A percentile compares a stretch with the other conserved stretches of the same genome.
Evolutionary conservation across 2,797 vertebrate species (phyloP).

Genomic region (Anabacerthia variegaticeps): DNA sequence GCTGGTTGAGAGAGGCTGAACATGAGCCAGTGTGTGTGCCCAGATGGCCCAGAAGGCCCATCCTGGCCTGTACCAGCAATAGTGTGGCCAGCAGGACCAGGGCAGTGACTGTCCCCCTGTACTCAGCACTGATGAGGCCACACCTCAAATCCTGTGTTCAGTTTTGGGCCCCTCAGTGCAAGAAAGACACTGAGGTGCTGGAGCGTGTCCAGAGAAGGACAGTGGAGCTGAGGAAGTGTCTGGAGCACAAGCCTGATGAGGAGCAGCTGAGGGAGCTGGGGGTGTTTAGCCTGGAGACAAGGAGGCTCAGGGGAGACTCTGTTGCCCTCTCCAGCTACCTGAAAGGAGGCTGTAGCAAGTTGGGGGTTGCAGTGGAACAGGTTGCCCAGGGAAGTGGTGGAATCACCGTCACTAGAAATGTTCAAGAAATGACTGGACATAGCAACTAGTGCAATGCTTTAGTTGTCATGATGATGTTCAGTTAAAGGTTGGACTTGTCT

Average conservation of each 20-base stretch:
- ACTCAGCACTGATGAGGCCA: accelerated
- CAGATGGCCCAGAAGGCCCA: background rate
- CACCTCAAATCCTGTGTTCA: background rate
- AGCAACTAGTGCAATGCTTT: background rate
- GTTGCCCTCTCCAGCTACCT: accelerated
- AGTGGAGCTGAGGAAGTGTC: accelerated
- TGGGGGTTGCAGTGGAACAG: background rate
- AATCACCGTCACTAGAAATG: background rate
- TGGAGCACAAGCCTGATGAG: background rate
- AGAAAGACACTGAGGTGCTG: background rate
- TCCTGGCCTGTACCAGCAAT: background rate
- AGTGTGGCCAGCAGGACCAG: background rate
- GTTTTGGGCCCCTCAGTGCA: background rate
- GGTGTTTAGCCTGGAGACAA: background rate
- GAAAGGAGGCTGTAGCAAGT: background rate
- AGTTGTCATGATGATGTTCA: background rate
- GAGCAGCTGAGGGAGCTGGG: background rate
- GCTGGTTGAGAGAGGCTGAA: background rate
- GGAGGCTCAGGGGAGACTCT: accelerated
- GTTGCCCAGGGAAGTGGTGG: background rate
- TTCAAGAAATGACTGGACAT: accelerated
- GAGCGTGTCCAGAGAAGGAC: background rate
- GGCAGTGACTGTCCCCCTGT: background rate
- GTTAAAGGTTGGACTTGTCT: background rate
- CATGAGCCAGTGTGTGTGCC: background rate